Evolutionary conservation across 2,113 vertebrate genomes (phyloP), one percentile per base, ranked within the genome.

Genomic region (Chinchilla lanigera): DNA sequence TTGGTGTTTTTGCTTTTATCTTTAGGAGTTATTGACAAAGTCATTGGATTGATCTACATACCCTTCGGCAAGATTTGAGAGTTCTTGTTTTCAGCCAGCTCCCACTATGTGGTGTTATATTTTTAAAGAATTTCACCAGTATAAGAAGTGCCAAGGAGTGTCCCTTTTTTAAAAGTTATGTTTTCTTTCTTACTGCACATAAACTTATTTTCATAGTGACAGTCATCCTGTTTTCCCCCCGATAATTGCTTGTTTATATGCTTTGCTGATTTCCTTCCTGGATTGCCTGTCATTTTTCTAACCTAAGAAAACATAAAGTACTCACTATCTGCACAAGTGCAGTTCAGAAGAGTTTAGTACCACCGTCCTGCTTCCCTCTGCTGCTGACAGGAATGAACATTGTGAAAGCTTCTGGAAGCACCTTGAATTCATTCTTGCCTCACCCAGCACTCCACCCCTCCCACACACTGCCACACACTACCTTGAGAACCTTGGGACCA

Each of bases 221-320:
- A 86, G 58, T 44, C 35, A 24, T 88, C 94, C 67, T 67, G 2
- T 14, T 38, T 71, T 30, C 7, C 26, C 7, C 8, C 20, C 22
- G 33, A 50, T 88, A 78, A 71, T 61, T 90, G 61, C 81, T 67
- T 93, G 50, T 93, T 89, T 85, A 86, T 96, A 33, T 50, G 38
- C 5, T 90, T 80, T 17, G 90, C n/a, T 80, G 22, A 26, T 93
- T 92, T 85, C 44, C 38, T 89, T 75, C 80, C 61, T 85, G 41
- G 84, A 50, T 50, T 67, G 52, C 67, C 71, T 86, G 3, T 86
- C 80, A 86, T 89, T 86, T 90, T 89, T 89, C 71, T 47, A 80
- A 95, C 24, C 50, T 84, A 47, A 83, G 84, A 63, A 54, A 89
- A 85, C 41, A 80, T 78, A 41, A 69, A 22, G 0, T 41, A 35